Evolutionary conservation across 2,797 vertebrate species (phyloP).

Genomic region (Champsocephalus esox): DNA sequence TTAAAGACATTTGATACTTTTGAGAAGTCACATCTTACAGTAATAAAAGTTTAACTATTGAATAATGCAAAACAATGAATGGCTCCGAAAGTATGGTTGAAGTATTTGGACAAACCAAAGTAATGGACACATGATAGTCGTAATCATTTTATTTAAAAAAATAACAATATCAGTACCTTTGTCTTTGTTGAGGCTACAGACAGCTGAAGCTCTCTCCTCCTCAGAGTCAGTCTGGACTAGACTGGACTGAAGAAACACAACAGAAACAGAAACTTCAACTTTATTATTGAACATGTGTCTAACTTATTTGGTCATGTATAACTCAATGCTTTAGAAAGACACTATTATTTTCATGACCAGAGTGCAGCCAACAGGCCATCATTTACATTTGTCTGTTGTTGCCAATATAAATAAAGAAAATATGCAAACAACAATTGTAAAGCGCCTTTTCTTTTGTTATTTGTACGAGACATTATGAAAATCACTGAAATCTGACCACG

Average conservation of each 20-base stretch:
- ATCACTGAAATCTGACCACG: no score
- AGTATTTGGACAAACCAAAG: no score
- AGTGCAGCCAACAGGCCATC: no score
- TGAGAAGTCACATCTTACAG: no score
- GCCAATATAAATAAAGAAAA: background rate
- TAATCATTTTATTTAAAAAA: background rate
- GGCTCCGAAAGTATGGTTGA: no score
- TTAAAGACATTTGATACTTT: no score
- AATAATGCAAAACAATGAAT: no score
- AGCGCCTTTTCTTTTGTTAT: background rate
- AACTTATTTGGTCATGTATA: background rate
- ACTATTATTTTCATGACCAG: background rate
- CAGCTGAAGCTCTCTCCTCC: slow-evolving; percentile 58
- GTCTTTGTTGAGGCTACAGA: slow-evolving; percentile 42
- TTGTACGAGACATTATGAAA: no score
- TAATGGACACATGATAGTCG: background rate
- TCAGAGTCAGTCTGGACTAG: slow-evolving; percentile 64
- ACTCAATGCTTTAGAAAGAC: background rate
- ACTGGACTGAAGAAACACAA: slow-evolving; percentile 66
- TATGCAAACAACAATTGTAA: background rate
- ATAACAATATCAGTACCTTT: slow-evolving; percentile 54
- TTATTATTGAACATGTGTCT: background rate
- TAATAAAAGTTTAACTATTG: no score
- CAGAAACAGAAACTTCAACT: background rate
- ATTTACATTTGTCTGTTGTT: no score